Percentiles rank a stretch among this genome's conserved stretches.
Evolutionary conservation across 1,140 invertebrate genomes (phyloP).

Genomic region (Hylaeus volcanicus): DNA sequence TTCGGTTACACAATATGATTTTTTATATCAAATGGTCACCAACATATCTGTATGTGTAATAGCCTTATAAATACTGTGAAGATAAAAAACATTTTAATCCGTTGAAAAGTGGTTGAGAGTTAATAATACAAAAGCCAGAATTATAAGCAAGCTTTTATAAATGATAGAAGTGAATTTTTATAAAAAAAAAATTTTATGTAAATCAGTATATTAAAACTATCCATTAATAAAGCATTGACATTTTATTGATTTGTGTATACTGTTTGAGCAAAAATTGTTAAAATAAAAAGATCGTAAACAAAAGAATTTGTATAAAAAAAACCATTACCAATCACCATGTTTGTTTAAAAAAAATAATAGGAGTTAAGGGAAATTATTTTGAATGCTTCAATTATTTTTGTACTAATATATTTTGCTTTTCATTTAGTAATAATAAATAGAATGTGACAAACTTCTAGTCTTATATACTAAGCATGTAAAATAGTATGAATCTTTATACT

Average conservation of each 20-base stretch:
- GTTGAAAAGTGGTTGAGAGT: conserved; percentile 32
- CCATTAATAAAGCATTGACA: conserved; percentile 27
- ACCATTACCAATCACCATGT: too few species aligned
- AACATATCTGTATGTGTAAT: conserved; percentile 47
- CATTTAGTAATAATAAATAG: conserved; percentile 38
- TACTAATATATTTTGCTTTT: conserved; percentile 28
- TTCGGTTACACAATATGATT: conserved; percentile 10
- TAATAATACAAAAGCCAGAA: conserved; percentile 35
- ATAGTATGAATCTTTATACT: conserved; percentile 9
- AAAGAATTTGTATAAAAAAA: conserved; percentile 10
- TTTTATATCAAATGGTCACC: conserved; percentile 35
- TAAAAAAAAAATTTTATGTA: conserved; percentile 48
- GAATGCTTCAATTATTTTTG: conserved; percentile 9
- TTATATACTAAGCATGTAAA: conserved; percentile 33
- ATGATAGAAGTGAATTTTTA: conserved; percentile 45
- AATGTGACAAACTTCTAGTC: conserved; percentile 31
- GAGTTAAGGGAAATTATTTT: neutral
- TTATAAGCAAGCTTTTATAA: conserved; percentile 52
- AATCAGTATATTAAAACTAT: conserved; percentile 22
- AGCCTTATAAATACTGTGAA: conserved; percentile 19
- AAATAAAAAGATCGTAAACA: conserved; percentile 1
- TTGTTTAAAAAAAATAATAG: conserved; percentile 3
- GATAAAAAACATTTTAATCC: conserved; percentile 24
- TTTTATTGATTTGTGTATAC: conserved; percentile 19
- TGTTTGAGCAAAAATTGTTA: conserved; percentile 12